Conservation (phyloP, 2,113 vertebrate genomes). For the Euleptes europaea region DNA sequence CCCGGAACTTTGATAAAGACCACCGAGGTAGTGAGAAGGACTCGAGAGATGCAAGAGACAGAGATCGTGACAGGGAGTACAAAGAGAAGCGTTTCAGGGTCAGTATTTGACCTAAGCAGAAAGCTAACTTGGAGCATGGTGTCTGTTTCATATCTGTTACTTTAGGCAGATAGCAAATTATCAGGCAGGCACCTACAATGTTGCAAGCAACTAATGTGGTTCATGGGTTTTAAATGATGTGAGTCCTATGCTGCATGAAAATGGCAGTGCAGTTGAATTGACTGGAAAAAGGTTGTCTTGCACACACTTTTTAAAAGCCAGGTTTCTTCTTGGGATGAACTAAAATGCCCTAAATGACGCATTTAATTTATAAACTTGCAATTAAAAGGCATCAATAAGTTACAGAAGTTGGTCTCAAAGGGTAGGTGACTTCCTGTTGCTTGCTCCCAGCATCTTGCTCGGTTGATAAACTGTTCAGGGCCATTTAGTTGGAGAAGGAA, state of each 20-base stretch:
- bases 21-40: constrained; percentile 85
- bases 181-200: neutral
- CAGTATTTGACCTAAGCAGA: constrained; percentile 35
- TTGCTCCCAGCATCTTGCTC: neutral
- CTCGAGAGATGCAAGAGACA: constrained; percentile 64
- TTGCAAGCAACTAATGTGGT: neutral
- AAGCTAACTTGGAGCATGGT: neutral
- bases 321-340: neutral
- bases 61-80: constrained; percentile 90
- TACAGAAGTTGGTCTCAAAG: neutral
- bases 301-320: neutral
- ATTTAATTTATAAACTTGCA: neutral
- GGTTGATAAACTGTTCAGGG: too few relatives aligned
- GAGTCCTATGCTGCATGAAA: neutral
- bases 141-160: neutral
- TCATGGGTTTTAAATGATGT: neutral
- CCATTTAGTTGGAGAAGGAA: neutral
- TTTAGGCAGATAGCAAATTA: neutral
- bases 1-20: constrained; percentile 90
- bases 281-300: neutral
- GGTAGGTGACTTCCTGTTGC: neutral
- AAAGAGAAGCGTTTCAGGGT: constrained; percentile 98
- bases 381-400: neutral
- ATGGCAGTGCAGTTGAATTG: neutral
- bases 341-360: neutral